Evolutionary conservation across 1,140 invertebrate genomes (phyloP).

Genomic region (Bombus difficillimus): DNA sequence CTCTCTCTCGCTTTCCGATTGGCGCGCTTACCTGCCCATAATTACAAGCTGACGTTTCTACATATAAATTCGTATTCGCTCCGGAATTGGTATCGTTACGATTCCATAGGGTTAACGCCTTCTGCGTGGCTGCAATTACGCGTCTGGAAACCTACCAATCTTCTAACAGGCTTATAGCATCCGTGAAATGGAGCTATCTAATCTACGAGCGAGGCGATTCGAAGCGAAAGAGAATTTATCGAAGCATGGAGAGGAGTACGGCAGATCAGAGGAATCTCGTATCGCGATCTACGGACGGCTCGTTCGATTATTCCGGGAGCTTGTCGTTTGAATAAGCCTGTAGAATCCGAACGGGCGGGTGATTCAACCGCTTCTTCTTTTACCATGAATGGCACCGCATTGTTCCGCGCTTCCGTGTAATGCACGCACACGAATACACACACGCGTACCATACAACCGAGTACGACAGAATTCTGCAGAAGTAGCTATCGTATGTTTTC

Average conservation of each 20-base stretch:
- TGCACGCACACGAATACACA: background rate
- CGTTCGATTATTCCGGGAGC: background rate
- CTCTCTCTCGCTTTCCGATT: background rate
- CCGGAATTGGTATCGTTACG: constrained; percentile 6
- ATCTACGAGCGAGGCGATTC: background rate
- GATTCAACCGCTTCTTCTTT: constrained; percentile 49
- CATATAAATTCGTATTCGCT: constrained; percentile 23
- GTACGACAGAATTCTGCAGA: constrained; percentile 37
- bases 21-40: background rate
- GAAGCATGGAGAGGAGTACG: background rate
- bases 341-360: constrained; percentile 7
- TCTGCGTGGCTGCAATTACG: constrained; percentile 24
- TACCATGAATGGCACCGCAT: constrained; percentile 51
- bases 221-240: constrained; percentile 5
- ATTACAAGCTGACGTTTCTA: constrained; percentile 36
- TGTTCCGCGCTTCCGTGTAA: constrained; percentile 48
- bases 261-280: background rate
- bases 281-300: background rate
- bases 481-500: constrained; percentile 50
- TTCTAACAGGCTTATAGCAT: constrained; percentile 2
- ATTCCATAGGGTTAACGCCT: constrained; percentile 30
- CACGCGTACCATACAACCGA: background rate
- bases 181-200: constrained; percentile 18
- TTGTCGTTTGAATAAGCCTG: constrained; percentile 1
- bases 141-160: constrained; percentile 29